A percentile compares a stretch with the other conserved stretches of the same genome.
These are phyloP conservation scores for Anarrhichthys ocellatus DNA, from an alignment of 2,113 vertebrate genomes.

Conservation along the genomic window DNA sequence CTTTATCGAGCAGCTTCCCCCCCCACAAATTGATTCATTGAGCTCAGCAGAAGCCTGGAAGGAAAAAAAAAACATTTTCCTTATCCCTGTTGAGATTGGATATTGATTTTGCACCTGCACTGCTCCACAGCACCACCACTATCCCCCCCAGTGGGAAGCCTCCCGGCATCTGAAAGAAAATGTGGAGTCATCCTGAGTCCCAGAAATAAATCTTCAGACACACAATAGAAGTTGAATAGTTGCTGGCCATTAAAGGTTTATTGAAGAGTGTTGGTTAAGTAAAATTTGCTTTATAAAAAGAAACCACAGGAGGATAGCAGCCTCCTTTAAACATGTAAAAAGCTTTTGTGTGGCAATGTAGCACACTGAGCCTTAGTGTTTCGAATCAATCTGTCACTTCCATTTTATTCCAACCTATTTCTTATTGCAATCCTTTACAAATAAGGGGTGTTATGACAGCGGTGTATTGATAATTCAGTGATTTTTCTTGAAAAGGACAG, in stretches of 20 bases:
- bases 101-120: slow-evolving; percentile 76
- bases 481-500: background rate
- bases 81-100: slow-evolving; percentile 77
- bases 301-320: background rate
- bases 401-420: background rate
- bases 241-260: slow-evolving; percentile 29
- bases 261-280: slow-evolving; percentile 27
- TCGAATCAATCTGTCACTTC: background rate
- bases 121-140: slow-evolving; percentile 58
- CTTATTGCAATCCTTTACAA: background rate
- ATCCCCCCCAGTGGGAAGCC: slow-evolving; percentile 55
- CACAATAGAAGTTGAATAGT: slow-evolving; percentile 33
- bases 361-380: background rate
- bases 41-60: slow-evolving; percentile 54
- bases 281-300: background rate
- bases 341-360: background rate
- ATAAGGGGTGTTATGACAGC: background rate
- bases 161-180: slow-evolving; percentile 52
- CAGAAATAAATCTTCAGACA: slow-evolving; percentile 50
- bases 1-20: slow-evolving; percentile 36
- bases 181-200: slow-evolving; percentile 61
- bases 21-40: slow-evolving; percentile 69
- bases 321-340: slow-evolving; percentile 3
- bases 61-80: slow-evolving; percentile 59
- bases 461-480: background rate